Evolutionary conservation across 2,888 invertebrate species (phyloP), one percentile per base, ranked within the genome.

Genomic region (Lycophotia porphyrea): DNA sequence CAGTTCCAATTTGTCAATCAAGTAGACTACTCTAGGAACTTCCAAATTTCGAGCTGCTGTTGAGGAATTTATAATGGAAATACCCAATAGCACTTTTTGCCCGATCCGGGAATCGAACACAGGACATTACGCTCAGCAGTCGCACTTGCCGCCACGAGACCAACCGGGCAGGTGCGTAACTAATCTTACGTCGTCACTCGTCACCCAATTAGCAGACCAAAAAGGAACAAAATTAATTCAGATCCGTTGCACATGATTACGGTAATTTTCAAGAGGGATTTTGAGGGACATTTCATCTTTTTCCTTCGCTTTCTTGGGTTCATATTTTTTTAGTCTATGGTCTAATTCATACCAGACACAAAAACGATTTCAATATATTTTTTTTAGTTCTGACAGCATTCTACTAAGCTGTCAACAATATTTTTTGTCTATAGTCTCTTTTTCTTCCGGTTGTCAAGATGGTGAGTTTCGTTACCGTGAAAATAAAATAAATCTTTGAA

Each of bases 371-470:
- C 1, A n/a, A 4, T 9, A 0, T 1, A 8, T 44, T 49, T 71
- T 83, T 84, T 74, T 36, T 18, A 34, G 31, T 49, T 18, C 72
- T 91, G 89, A 92, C 89, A 92, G 89, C 89, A 90, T 85, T 86
- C 31, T 21, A 27, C 31, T 61, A 49, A 88, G 81, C 88, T 94
- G 94, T 94, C 95, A 94, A 90, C 71, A 85, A 87, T 88, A 78
- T 86, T 88, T 87, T 67, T 94, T 93, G 92, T 95, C 93, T 95
- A 94, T 94, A 92, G 94, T 93, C 93, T 96, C 97, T 97, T 97
- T 97, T 97, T 97, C 93, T 84, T 97, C 97, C 96, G 97, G 96
- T 97, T 97, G 97, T 97, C 97, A 97, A 97, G 97, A 97, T 97
- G 97, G 97, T 97, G 97, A 97, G 97, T 96, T 95, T 95, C 85